Percentiles rank a stretch among this genome's conserved stretches.
These are phyloP conservation scores for Aplysina aerophoba DNA, from an alignment of 37 sponge, comb jelly and placozoan genomes.

Conservation along the genomic window DNA sequence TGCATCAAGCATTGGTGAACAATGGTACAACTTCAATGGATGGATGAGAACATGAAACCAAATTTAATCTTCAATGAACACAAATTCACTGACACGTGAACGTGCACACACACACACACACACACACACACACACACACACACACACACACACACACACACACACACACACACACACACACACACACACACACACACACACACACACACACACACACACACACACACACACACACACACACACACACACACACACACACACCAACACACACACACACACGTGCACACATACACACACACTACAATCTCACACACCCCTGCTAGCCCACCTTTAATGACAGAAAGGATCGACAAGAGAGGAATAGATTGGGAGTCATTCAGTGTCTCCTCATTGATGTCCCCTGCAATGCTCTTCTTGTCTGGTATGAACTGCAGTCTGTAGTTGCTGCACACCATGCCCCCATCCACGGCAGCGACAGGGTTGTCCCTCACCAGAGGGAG, in stretches of 20 bases:
- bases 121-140: background rate
- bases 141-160: background rate
- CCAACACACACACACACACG: background rate
- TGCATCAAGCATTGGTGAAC: too few species aligned
- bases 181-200: background rate
- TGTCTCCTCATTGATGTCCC: background rate
- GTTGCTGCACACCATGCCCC: slow-evolving; percentile 65
- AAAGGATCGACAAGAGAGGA: slow-evolving; percentile 3
- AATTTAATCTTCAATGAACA: background rate
- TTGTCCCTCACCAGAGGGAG: slow-evolving; percentile 34
- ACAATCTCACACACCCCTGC: background rate
- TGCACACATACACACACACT: slow-evolving; percentile 7
- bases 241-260: background rate
- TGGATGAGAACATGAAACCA: too few species aligned
- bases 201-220: background rate
- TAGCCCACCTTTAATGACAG: slow-evolving; percentile 13
- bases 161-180: slow-evolving; percentile 23
- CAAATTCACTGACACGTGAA: background rate
- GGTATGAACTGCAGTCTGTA: slow-evolving; percentile 53
- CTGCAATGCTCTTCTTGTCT: background rate
- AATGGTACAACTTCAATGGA: too few species aligned
- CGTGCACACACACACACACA: too few species aligned
- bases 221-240: too few species aligned
- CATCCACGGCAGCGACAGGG: slow-evolving; percentile 20
- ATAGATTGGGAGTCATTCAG: background rate